Evolutionary conservation across 35 echinoderm and acorn worm genomes (phyloP).

Genomic region (Patiria miniata): DNA sequence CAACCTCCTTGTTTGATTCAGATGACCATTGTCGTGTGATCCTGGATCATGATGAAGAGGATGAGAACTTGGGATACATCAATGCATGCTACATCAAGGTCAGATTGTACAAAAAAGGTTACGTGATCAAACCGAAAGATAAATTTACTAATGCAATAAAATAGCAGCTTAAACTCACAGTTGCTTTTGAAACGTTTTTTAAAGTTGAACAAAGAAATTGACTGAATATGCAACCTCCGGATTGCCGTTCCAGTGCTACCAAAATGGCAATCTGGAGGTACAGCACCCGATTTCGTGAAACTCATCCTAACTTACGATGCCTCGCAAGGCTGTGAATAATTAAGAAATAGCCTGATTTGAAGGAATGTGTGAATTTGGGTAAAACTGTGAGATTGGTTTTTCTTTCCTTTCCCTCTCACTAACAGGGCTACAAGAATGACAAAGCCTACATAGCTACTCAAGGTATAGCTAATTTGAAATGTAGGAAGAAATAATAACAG

Average conservation of each 20-base stretch:
- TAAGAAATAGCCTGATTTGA: too few species aligned
- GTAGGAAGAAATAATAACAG: too few species aligned
- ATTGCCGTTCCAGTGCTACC: too few species aligned
- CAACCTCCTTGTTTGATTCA: background rate
- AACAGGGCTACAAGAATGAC: constrained; percentile 44
- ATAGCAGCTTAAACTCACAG: too few species aligned
- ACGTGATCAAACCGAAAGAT: background rate
- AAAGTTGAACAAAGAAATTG: too few species aligned
- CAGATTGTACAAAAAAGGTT: background rate
- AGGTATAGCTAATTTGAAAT: constrained; percentile 41
- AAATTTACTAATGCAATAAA: background rate
- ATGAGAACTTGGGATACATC: constrained; percentile 63
- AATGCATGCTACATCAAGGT: constrained; percentile 83
- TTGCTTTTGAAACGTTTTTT: too few species aligned
- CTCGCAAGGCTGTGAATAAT: too few species aligned
- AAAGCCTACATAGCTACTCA: constrained; percentile 77
- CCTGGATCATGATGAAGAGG: constrained; percentile 40
- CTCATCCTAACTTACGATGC: too few species aligned
- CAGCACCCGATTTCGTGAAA: too few species aligned
- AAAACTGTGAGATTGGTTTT: background rate
- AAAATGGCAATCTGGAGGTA: too few species aligned
- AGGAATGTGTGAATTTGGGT: background rate
- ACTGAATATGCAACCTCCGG: too few species aligned
- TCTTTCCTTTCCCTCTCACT: constrained; percentile 5
- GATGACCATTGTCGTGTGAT: constrained; percentile 77